These are phyloP conservation scores for Beroe ovata DNA, from an alignment of 37 sponge, comb jelly and placozoan species.

Conservation along the genomic window DNA sequence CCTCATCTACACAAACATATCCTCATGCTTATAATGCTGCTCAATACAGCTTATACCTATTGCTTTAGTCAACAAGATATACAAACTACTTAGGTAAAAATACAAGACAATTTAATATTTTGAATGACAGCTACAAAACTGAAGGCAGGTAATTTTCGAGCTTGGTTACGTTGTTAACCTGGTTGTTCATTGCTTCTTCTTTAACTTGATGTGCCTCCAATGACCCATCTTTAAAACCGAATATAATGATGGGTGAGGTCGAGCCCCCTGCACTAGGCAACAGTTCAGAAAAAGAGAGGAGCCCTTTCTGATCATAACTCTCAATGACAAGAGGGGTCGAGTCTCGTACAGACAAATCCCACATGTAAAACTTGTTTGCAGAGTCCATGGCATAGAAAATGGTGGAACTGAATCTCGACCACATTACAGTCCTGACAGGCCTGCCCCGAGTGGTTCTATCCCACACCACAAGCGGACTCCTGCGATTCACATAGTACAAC, in stretches of 20 bases:
- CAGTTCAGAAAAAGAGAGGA: constrained; percentile 22
- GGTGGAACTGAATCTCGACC: constrained; percentile 42
- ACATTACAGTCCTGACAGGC: constrained; percentile 15
- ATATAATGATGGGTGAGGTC: background rate
- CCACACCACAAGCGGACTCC: constrained; percentile 19
- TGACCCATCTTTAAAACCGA: constrained; percentile 41
- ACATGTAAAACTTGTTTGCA: constrained; percentile 56
- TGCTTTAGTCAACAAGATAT: no score
- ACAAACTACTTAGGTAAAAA: no score
- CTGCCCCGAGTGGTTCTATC: constrained; percentile 22
- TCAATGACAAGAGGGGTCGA: constrained; percentile 51
- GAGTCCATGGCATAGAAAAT: constrained; percentile 61
- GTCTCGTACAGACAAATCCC: constrained; percentile 42
- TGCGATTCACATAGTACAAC: background rate
- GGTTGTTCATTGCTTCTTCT: constrained; percentile 38
- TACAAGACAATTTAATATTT: no score
- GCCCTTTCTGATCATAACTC: constrained; percentile 42
- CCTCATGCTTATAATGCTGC: no score
- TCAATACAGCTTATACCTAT: no score
- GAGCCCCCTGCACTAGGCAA: constrained; percentile 3
- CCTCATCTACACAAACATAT: no score
- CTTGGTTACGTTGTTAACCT: constrained; percentile 26
- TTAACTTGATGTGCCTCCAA: constrained; percentile 47
- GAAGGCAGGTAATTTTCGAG: background rate
- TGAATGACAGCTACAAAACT: constrained; percentile 65